Base-by-base conservation (phyloP, 1,140 invertebrate genomes). In the Archivesica marissinica region DNA sequence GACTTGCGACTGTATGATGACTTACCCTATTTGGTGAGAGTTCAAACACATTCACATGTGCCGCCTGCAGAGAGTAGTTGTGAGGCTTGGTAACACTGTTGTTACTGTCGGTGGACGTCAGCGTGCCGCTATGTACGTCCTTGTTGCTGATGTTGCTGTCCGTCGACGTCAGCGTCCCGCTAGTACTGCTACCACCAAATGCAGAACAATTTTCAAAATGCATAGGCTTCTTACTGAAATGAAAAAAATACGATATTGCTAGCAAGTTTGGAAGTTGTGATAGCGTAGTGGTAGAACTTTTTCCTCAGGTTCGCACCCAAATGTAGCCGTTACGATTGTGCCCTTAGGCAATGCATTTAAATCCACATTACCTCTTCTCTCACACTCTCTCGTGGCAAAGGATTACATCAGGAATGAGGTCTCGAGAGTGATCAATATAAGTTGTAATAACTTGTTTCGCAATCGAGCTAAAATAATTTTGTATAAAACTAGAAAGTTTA, bases 141-240 rank as follows among this genome's bases (percentile, higher is more conserved):
- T 76, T 75, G 25, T 68, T 68, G 39, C 82, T 85, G 35, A 70
- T n/a, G 72, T 85, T 85, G 70, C 82, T 85, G 82, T 85, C 82
- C 9, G 82, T 85, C 0, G 82, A 85, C 15, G 82, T 85, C 17
- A 85, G 35, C 4, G 82, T 85, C 25, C 82, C 82, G 38, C 82
- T 85, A 52, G 82, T 85, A 33, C 82, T 85, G 50, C 82, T 85
- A 28, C 75, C 82, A 20, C 82, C 82, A 85, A 85, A 85, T 52
- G 82, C 82, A 30, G 82, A 85, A 75, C 82, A 75, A 39, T 76
- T 85, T 74, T 85, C 82, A 70, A 75, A 78, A 44, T 68, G 72
- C 39, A 78, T 70, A 17, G 82, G 59, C 72, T 78, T 85, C 82
- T 85, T 85, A 52, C 82, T 85, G 82, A 17, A 77, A 85, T n/a